Evolutionary conservation across 1,140 invertebrate species (phyloP).

Genomic region (Ooceraea biroi): DNA sequence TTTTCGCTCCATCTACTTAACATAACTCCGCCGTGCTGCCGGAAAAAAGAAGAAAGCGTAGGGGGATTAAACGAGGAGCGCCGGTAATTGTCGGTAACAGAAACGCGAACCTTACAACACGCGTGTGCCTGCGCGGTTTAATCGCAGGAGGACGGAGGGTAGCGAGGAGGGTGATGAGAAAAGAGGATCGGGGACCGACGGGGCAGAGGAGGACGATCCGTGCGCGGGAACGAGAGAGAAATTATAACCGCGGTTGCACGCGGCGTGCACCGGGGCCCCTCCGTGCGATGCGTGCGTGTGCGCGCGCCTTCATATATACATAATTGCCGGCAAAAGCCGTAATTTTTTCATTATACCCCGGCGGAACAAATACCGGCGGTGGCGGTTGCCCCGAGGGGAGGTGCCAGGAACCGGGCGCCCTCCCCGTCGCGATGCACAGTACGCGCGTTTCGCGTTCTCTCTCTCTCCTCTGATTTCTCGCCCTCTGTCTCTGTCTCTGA

Average conservation of each 20-base stretch:
- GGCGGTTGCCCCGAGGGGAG: conserved; percentile 41
- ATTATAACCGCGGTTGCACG: conserved; percentile 68
- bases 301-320: conserved; percentile 39
- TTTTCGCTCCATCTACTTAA: conserved; percentile 67
- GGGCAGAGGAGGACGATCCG: not conserved
- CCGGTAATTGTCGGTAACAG: conserved; percentile 68
- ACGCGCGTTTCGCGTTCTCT: not conserved
- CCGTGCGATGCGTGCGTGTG: not conserved
- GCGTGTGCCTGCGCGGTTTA: conserved; percentile 69
- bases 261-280: not conserved
- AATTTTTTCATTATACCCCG: conserved; percentile 80
- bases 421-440: too few species aligned
- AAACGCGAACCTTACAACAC: conserved; percentile 53
- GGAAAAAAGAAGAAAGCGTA: conserved; percentile 15
- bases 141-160: conserved; percentile 48
- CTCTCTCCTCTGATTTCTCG: not conserved
- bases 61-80: conserved; percentile 33
- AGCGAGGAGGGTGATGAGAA: conserved; percentile 37
- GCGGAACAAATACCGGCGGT: conserved; percentile 75
- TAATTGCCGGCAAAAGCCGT: conserved; percentile 75
- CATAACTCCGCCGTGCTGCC: conserved; percentile 36
- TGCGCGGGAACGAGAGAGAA: conserved; percentile 49
- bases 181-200: not conserved
- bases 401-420: too few species aligned
- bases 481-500: too few species aligned